Evolutionary conservation across 2,888 invertebrate genomes (phyloP).

Genomic region (Endomychus coccineus): DNA sequence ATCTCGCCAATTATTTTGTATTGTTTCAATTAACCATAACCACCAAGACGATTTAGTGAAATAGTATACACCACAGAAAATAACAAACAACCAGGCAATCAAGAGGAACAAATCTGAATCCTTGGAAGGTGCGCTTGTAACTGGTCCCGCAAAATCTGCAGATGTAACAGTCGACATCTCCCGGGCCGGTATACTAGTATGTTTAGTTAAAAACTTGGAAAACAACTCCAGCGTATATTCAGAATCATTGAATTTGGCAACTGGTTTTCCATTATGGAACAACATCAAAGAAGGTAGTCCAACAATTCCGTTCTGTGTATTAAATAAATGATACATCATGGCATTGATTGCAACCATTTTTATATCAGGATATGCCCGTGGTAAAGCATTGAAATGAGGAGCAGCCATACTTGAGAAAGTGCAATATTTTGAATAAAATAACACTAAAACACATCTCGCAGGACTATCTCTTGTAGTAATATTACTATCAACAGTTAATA

Average conservation of each 20-base stretch:
- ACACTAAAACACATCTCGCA: slow-evolving; percentile 66
- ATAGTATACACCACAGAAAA: slow-evolving; percentile 65
- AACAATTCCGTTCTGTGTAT: slow-evolving; percentile 85
- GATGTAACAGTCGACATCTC: slow-evolving; percentile 61
- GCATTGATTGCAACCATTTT: slow-evolving; percentile 89
- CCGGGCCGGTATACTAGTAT: slow-evolving; percentile 62
- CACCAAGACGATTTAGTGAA: slow-evolving; percentile 71
- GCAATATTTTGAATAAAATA: slow-evolving; percentile 87
- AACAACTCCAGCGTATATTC: slow-evolving; percentile 74
- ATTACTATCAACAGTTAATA: slow-evolving; percentile 57
- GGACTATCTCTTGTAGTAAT: slow-evolving; percentile 56
- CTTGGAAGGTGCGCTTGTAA: slow-evolving; percentile 66
- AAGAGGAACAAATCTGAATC: slow-evolving; percentile 76
- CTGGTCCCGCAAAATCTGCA: slow-evolving; percentile 72
- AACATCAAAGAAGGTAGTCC: slow-evolving; percentile 84
- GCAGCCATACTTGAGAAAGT: slow-evolving; percentile 86
- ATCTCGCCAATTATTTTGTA: slow-evolving; percentile 82
- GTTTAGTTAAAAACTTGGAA: slow-evolving; percentile 65
- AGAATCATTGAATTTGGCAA: slow-evolving; percentile 77
- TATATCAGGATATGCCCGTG: slow-evolving; percentile 77
- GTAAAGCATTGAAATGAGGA: slow-evolving; percentile 83
- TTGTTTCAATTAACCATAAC: slow-evolving; percentile 71
- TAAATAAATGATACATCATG: slow-evolving; percentile 71
- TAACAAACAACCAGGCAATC: slow-evolving; percentile 79
- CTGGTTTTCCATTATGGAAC: slow-evolving; percentile 81